These are phyloP conservation scores for Heliothis peltigera DNA, from an alignment of 2,888 invertebrate genomes.

Conservation along the genomic window DNA sequence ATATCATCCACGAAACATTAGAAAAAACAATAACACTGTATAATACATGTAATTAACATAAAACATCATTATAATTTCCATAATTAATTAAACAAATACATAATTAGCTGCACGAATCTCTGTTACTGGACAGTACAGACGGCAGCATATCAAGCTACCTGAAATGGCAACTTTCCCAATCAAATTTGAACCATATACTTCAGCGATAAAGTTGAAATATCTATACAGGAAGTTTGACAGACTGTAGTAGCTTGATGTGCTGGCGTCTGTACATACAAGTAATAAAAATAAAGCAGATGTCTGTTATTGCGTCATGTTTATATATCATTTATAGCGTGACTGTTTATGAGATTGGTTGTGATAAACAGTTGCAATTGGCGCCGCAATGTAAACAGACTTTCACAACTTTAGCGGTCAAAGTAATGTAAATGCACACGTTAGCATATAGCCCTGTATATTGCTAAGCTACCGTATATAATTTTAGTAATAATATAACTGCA, in stretches of 20 bases:
- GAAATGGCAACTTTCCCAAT: no score
- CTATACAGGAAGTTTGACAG: no score
- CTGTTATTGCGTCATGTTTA: conserved; percentile 1
- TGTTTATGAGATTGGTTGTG: not conserved
- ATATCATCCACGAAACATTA: not conserved
- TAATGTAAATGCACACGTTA: not conserved
- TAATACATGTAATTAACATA: not conserved
- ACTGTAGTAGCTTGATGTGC: no score
- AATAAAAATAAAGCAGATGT: not conserved
- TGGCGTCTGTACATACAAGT: no score
- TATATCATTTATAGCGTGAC: not conserved
- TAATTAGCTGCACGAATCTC: not conserved
- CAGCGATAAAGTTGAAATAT: no score
- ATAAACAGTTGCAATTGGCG: not conserved
- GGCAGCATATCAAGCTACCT: no score
- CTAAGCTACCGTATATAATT: not conserved
- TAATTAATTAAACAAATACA: not conserved
- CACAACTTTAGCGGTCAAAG: not conserved
- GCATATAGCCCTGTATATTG: not conserved
- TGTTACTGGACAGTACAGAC: conserved; percentile 2
- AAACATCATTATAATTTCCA: not conserved
- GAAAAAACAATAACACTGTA: not conserved
- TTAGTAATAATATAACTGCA: no score
- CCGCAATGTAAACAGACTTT: not conserved
- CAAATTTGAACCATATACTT: no score